Conservation (phyloP, 2,888 invertebrate genomes). For the Plebejus argus region DNA sequence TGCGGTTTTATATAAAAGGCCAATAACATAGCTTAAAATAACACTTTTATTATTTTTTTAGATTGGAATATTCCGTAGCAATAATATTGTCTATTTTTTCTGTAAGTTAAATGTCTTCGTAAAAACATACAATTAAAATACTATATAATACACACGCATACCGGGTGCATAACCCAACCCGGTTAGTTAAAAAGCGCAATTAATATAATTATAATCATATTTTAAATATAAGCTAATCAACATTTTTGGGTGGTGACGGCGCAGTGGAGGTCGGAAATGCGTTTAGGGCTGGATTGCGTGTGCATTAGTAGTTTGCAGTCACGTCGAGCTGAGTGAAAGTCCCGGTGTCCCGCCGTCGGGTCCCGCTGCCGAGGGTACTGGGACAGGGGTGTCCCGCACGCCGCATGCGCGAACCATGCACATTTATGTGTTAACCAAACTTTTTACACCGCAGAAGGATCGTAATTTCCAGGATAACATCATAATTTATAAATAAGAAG, state of each 20-base stretch:
- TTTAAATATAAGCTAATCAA: background rate
- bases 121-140: background rate
- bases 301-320: slow-evolving; percentile 41
- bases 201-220: background rate
- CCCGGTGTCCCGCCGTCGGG: slow-evolving; percentile 47
- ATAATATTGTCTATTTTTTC: background rate
- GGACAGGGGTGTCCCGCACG: slow-evolving; percentile 57
- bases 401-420: slow-evolving; percentile 61
- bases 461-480: background rate
- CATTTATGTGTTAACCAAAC: slow-evolving; percentile 48
- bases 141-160: background rate
- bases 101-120: background rate
- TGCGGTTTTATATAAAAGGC: slow-evolving; percentile 2
- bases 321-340: slow-evolving; percentile 68
- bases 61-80: background rate
- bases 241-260: slow-evolving; percentile 18
- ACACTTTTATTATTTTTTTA: background rate
- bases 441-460: slow-evolving; percentile 50
- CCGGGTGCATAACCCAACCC: background rate
- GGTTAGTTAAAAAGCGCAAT: background rate
- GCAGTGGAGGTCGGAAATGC: background rate
- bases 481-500: too few species aligned
- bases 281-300: slow-evolving; percentile 43
- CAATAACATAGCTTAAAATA: background rate
- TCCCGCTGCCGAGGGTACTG: slow-evolving; percentile 63